Evolutionary conservation across 1,140 invertebrate genomes (phyloP).

Genomic region (Drosophila asahinai): DNA sequence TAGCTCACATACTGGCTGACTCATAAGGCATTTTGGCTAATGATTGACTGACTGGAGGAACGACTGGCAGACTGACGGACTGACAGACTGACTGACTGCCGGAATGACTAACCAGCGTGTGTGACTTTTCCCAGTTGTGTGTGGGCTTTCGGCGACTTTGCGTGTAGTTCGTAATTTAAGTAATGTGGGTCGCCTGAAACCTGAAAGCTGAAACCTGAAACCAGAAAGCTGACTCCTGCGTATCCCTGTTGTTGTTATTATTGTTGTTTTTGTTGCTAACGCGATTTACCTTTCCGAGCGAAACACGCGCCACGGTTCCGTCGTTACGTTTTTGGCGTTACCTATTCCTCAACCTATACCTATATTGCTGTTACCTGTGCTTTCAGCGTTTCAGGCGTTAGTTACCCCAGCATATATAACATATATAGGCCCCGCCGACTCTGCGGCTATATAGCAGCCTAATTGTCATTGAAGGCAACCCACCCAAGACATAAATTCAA

Average conservation of each 20-base stretch:
- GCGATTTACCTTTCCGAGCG: constrained; percentile 67
- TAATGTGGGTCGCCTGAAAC: constrained; percentile 70
- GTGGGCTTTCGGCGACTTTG: constrained; percentile 58
- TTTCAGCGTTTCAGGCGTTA: constrained; percentile 15
- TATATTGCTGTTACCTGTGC: constrained; percentile 27
- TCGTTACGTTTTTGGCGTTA: constrained; percentile 33
- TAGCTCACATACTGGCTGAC: constrained; percentile 49
- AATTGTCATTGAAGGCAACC: constrained; percentile 72
- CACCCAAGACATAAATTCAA: constrained; percentile 69
- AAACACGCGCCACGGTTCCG: constrained; percentile 51
- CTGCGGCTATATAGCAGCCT: constrained; percentile 55
- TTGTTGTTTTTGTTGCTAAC: constrained; percentile 57
- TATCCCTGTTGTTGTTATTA: constrained; percentile 48
- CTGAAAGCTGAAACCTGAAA: constrained; percentile 42
- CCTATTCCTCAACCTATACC: constrained; percentile 9
- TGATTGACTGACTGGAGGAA: constrained; percentile 49
- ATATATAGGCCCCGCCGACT: constrained; percentile 20
- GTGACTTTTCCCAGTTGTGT: constrained; percentile 60
- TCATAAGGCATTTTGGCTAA: constrained; percentile 66
- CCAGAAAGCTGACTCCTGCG: constrained; percentile 51
- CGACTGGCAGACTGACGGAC: constrained; percentile 13
- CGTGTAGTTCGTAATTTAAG: constrained; percentile 81
- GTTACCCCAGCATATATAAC: constrained; percentile 6
- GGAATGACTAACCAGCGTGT: constrained; percentile 56
- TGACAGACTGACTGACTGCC: constrained; percentile 36